These are phyloP conservation scores for Thymelicus sylvestris DNA, from an alignment of 2,888 invertebrate genomes.

Conservation along the genomic window DNA sequence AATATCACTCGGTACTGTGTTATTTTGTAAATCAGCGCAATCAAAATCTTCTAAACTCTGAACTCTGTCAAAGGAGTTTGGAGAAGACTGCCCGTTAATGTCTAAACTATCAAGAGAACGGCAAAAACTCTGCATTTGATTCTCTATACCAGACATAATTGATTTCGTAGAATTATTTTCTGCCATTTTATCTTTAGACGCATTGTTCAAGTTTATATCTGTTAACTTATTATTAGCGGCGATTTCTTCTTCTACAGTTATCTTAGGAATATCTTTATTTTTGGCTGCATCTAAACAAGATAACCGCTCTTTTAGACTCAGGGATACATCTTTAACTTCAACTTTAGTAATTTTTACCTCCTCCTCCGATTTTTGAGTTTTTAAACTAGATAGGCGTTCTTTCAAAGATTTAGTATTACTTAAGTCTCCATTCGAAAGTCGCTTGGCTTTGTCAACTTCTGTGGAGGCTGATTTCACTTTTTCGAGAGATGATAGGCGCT, in stretches of 20 bases:
- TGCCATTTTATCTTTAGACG: conserved; percentile 58
- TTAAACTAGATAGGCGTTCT: conserved; percentile 77
- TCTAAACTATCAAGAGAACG: conserved; percentile 87
- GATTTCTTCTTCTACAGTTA: conserved; percentile 70
- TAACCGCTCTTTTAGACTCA: conserved; percentile 82
- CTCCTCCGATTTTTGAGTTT: conserved; percentile 77
- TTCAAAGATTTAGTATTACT: conserved; percentile 73
- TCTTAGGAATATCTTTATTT: conserved; percentile 77
- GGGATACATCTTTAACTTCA: conserved; percentile 78
- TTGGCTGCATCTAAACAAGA: conserved; percentile 80
- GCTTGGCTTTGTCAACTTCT: conserved; percentile 77
- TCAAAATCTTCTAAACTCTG: conserved; percentile 87
- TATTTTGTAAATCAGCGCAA: conserved; percentile 85
- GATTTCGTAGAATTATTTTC: conserved; percentile 68
- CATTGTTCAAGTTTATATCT: conserved; percentile 55
- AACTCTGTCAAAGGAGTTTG: conserved; percentile 86
- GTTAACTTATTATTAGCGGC: conserved; percentile 55
- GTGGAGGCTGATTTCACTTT: conserved; percentile 75
- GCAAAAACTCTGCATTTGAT: conserved; percentile 86
- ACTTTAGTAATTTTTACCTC: conserved; percentile 68
- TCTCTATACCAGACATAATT: conserved; percentile 76
- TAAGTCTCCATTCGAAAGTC: conserved; percentile 76
- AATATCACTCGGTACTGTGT: conserved; percentile 84
- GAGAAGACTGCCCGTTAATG: conserved; percentile 81
- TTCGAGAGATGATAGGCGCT: conserved; percentile 86